Conservation (phyloP, 2,888 invertebrate genomes). For the Chydorus sphaericus region DNA sequence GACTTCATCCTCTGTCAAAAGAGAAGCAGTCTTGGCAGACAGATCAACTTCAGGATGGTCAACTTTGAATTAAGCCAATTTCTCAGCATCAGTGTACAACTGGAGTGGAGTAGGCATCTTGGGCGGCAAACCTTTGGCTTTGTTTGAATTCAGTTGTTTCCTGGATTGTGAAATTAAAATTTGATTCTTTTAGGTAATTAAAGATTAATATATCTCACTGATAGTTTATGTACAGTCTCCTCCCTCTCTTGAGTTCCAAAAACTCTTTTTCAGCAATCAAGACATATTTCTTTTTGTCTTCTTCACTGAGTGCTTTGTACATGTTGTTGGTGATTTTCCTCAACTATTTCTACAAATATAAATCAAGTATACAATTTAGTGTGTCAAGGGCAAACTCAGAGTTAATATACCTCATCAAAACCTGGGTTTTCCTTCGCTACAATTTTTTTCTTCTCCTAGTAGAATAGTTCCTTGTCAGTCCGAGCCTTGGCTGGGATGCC, state of each 20-base stretch:
- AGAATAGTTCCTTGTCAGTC: slow-evolving; percentile 37
- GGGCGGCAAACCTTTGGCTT: slow-evolving; percentile 25
- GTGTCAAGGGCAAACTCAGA: too few relatives aligned
- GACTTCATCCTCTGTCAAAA: background rate
- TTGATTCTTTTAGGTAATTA: background rate
- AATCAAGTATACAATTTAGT: too few relatives aligned
- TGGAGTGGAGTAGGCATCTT: slow-evolving; percentile 34
- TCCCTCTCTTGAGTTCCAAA: slow-evolving; percentile 32
- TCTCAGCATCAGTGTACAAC: slow-evolving; percentile 18
- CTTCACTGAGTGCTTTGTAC: slow-evolving; percentile 32
- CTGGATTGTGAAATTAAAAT: slow-evolving; percentile 22
- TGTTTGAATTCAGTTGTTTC: slow-evolving; percentile 31
- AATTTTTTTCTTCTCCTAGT: slow-evolving; percentile 34
- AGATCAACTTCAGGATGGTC: background rate
- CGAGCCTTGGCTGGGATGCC: slow-evolving; percentile 38
- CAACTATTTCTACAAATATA: slow-evolving; percentile 30
- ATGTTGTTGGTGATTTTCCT: slow-evolving; percentile 34
- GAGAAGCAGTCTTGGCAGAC: background rate
- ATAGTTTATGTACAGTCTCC: slow-evolving; percentile 35
- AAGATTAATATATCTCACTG: too few relatives aligned
- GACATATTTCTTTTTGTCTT: slow-evolving; percentile 34
- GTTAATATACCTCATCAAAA: slow-evolving; percentile 31
- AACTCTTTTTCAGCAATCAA: slow-evolving; percentile 31
- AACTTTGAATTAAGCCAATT: background rate
- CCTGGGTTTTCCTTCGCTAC: slow-evolving; percentile 34